Conservation (phyloP, 2,797 vertebrate species). For the Chromis chromis region DNA sequence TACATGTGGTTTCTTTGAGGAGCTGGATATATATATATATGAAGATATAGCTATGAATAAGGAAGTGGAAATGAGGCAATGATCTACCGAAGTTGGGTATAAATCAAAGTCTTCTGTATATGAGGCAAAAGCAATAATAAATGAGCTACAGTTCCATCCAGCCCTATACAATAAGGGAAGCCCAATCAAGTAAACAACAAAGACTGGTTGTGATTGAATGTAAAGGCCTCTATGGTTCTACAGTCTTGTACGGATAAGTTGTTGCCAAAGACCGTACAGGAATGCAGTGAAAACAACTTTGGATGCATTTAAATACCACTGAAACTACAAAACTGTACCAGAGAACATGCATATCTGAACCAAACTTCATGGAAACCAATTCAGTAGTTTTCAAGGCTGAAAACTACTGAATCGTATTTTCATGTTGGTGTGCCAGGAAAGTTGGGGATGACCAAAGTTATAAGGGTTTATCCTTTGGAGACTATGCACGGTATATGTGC, state of each 20-base stretch:
- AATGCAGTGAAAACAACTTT: no score
- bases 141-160: not conserved
- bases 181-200: no score
- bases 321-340: no score
- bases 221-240: no score
- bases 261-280: no score
- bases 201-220: no score
- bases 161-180: no score
- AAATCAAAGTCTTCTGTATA: not conserved
- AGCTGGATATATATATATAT: not conserved
- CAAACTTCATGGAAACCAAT: not conserved
- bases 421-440: not conserved
- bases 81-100: not conserved
- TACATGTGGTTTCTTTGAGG: not conserved
- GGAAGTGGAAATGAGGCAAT: not conserved
- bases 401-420: not conserved
- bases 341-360: not conserved
- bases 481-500: not conserved
- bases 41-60: constrained; percentile 8
- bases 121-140: not conserved
- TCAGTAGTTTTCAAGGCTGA: not conserved
- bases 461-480: not conserved
- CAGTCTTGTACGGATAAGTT: no score
- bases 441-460: no score
- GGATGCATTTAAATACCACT: no score